A percentile compares a stretch with the other conserved stretches of the same genome.
Evolutionary conservation across 2,888 invertebrate genomes (phyloP).

Genomic region (Atrina japonica): DNA sequence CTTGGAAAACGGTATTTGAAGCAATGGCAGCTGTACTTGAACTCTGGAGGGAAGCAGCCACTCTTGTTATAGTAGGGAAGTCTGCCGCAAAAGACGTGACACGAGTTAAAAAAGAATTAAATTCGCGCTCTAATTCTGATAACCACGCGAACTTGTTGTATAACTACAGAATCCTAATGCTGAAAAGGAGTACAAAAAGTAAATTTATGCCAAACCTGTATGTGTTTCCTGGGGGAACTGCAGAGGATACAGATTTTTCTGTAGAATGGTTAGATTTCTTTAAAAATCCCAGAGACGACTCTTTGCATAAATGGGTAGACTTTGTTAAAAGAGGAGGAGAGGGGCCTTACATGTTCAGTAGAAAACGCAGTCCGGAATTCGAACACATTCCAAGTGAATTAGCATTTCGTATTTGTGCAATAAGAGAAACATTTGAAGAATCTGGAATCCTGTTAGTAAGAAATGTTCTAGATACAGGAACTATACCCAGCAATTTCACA

Average conservation of each 20-base stretch:
- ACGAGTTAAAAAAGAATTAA: neutral
- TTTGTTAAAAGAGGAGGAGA: conserved; percentile 47
- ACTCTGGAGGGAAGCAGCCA: conserved; percentile 76
- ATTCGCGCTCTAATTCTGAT: neutral
- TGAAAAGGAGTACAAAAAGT: conserved; percentile 85
- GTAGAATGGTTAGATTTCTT: conserved; percentile 87
- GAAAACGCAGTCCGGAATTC: conserved; percentile 58
- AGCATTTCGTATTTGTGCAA: conserved; percentile 90
- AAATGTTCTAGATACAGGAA: conserved; percentile 38
- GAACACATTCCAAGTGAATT: conserved; percentile 83
- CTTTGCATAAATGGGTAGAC: conserved; percentile 41
- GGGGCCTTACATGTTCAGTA: conserved; percentile 64
- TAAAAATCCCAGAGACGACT: conserved; percentile 39
- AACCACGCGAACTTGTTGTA: neutral
- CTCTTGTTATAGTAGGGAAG: conserved; percentile 69
- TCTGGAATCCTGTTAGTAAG: conserved; percentile 85
- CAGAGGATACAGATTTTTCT: conserved; percentile 86
- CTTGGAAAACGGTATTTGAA: too few relatives aligned
- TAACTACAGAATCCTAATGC: conserved; percentile 80
- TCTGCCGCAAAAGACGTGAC: conserved; percentile 12
- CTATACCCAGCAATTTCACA: conserved; percentile 10
- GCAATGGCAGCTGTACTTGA: conserved; percentile 69
- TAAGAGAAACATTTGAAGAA: conserved; percentile 95
- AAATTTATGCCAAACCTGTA: conserved; percentile 89
- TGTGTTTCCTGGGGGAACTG: conserved; percentile 94